Conservation (phyloP, 2,888 invertebrate species). For the Stegana nigrithorax region DNA sequence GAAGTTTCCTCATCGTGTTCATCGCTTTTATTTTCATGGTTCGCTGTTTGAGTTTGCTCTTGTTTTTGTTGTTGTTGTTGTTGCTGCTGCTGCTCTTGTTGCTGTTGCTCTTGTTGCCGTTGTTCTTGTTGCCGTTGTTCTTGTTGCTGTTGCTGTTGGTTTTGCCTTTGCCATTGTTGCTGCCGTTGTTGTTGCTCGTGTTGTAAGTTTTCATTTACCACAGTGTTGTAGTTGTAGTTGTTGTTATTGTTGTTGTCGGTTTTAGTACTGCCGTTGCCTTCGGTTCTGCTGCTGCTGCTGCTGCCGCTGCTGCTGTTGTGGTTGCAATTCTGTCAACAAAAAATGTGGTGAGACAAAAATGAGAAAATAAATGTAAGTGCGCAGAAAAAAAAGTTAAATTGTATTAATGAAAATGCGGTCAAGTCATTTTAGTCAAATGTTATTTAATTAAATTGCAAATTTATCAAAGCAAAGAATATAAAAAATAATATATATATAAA, state of each 20-base stretch:
- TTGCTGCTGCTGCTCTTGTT: neutral
- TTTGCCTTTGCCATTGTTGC: neutral
- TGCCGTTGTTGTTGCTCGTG: neutral
- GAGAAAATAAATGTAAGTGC: neutral
- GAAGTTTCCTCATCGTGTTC: constrained; percentile 6
- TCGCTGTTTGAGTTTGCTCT: constrained; percentile 4
- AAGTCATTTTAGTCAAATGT: neutral
- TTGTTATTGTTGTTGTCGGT: constrained; percentile 12
- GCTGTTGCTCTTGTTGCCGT: constrained; percentile 14
- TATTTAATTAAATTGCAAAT: neutral
- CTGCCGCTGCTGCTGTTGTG: constrained; percentile 23
- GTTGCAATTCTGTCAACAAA: constrained; percentile 37
- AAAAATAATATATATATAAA: neutral
- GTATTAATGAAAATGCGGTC: constrained; percentile 10
- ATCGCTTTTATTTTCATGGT: constrained; percentile 20
- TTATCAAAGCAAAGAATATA: neutral
- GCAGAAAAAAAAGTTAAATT: neutral
- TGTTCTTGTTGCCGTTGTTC: neutral
- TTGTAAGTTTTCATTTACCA: neutral
- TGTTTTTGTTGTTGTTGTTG: constrained; percentile 17
- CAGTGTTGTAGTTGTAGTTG: constrained; percentile 19
- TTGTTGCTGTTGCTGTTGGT: neutral
- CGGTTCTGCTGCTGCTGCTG: constrained; percentile 22
- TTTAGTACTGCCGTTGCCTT: constrained; percentile 18
- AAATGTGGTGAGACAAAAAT: neutral